Conservation (phyloP, 1,140 invertebrate genomes). For the Diachasmimorpha longicaudata region DNA sequence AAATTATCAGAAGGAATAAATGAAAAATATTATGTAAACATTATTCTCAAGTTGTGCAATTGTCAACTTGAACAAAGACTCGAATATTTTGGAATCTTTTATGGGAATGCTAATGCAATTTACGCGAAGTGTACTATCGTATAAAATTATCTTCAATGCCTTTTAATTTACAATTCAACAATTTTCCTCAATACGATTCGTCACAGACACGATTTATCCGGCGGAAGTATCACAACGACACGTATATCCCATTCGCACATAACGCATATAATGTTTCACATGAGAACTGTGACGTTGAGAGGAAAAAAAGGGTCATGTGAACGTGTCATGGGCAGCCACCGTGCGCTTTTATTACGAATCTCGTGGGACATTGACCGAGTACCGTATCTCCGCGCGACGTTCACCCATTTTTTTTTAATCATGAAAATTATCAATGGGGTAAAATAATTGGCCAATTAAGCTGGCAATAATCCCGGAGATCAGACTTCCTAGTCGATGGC, state of each 20-base stretch:
- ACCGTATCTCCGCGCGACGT: neutral
- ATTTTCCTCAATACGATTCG: slow-evolving; percentile 39
- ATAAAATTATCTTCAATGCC: neutral
- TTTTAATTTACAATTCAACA: neutral
- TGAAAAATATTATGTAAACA: too few species aligned
- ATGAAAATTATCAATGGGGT: neutral
- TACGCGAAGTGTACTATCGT: too few species aligned
- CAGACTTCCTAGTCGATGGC: neutral
- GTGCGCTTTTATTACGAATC: slow-evolving; percentile 51
- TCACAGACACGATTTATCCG: slow-evolving; percentile 44
- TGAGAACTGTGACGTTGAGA: slow-evolving; percentile 56
- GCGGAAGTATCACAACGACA: slow-evolving; percentile 61
- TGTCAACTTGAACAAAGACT: too few species aligned
- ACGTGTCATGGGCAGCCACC: slow-evolving; percentile 55
- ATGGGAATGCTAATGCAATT: too few species aligned
- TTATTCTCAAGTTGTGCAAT: too few species aligned
- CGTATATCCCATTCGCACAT: slow-evolving; percentile 53
- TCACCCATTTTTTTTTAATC: neutral
- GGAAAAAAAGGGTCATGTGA: slow-evolving; percentile 58
- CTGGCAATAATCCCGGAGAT: neutral
- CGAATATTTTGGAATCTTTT: too few species aligned
- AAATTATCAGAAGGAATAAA: too few species aligned
- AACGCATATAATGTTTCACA: slow-evolving; percentile 52
- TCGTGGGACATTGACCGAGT: slow-evolving; percentile 52
- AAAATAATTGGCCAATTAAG: neutral